These are phyloP conservation scores for Cottoperca gobio DNA, from an alignment of 2,797 vertebrate species.

Conservation along the genomic window DNA sequence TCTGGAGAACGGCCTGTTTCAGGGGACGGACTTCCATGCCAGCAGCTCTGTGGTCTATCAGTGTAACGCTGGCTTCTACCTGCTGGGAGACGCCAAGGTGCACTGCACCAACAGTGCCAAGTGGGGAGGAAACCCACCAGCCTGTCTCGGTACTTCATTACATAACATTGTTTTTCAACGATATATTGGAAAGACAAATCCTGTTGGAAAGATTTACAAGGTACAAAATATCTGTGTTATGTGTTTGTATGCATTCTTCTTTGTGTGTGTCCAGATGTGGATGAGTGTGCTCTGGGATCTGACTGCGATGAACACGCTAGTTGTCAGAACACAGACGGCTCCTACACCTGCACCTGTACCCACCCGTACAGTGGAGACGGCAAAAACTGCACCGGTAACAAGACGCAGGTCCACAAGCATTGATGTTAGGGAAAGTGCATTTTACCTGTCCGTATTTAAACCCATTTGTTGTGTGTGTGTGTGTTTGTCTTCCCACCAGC, in stretches of 20 bases:
- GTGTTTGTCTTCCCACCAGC: constrained; percentile 78
- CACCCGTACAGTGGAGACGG: constrained; percentile 93
- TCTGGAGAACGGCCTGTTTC: constrained; percentile 92
- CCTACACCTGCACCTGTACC: constrained; percentile 91
- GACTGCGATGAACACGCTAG: constrained; percentile 91
- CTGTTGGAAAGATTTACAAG: not conserved
- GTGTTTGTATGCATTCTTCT: not conserved
- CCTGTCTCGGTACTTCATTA: constrained; percentile 90
- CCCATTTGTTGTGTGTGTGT: not conserved
- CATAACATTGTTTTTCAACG: not conserved
- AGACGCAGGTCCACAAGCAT: not conserved
- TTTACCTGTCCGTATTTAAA: not conserved
- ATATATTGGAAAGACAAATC: not conserved
- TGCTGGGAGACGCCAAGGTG: constrained; percentile 93
- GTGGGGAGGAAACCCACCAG: constrained; percentile 92
- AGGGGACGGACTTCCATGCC: constrained; percentile 90
- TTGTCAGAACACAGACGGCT: constrained; percentile 95
- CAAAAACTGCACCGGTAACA: constrained; percentile 95
- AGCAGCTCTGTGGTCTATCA: constrained; percentile 92
- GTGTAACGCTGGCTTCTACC: constrained; percentile 93
- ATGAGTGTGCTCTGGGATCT: constrained; percentile 96
- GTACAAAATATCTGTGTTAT: not conserved
- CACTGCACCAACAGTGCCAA: constrained; percentile 91
- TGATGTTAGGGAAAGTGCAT: not conserved
- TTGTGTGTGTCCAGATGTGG: constrained; percentile 87